Evolutionary conservation across 2,888 invertebrate genomes (phyloP).

Genomic region (Cetonia aurata): DNA sequence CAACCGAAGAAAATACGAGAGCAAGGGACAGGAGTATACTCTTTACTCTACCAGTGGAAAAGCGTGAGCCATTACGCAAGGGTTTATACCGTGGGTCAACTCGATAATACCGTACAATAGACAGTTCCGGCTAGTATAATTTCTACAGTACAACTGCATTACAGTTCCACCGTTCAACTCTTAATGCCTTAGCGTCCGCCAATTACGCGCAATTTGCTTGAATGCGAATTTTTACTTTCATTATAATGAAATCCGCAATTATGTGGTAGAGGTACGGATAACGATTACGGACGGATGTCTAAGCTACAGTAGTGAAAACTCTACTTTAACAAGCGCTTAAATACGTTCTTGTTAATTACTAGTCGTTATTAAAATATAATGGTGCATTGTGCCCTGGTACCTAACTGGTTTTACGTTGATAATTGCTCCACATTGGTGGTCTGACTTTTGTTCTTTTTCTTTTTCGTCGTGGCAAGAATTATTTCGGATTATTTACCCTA

Average conservation of each 20-base stretch:
- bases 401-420: constrained; percentile 8
- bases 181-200: background rate
- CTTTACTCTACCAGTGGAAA: background rate
- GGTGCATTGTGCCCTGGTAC: constrained; percentile 13
- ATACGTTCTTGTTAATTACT: constrained; percentile 21
- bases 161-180: background rate
- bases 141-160: constrained; percentile 1
- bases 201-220: constrained; percentile 18
- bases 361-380: constrained; percentile 9
- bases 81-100: background rate
- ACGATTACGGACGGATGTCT: constrained; percentile 2
- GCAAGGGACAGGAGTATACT: background rate
- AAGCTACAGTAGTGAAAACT: background rate
- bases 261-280: background rate
- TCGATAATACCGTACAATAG: background rate
- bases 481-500: too few species aligned
- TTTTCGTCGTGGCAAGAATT: too few species aligned
- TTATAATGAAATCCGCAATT: constrained; percentile 6
- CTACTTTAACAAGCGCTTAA: constrained; percentile 9
- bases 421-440: constrained; percentile 25
- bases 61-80: too few species aligned
- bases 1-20: background rate
- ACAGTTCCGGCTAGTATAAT: background rate
- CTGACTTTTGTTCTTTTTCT: background rate
- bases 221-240: constrained; percentile 14